These are phyloP conservation scores for Pygmarrhopalites habei DNA, from an alignment of 1,140 invertebrate species.

Conservation along the genomic window DNA sequence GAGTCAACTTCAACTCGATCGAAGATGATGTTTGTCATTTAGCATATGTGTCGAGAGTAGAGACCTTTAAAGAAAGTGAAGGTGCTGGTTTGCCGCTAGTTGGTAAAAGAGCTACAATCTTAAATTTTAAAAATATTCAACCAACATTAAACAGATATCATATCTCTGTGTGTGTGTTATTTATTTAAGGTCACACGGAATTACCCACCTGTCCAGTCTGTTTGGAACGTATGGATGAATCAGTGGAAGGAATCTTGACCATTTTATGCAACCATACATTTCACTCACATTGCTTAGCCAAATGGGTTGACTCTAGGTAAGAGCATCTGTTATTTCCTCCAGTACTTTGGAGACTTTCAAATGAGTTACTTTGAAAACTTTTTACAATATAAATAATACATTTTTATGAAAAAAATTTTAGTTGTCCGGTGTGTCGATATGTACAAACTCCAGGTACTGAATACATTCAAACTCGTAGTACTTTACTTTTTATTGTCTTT, in stretches of 20 bases:
- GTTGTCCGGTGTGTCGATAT: slow-evolving; percentile 64
- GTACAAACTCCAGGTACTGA: slow-evolving; percentile 92
- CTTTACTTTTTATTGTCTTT: too few relatives aligned
- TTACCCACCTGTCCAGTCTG: slow-evolving; percentile 97
- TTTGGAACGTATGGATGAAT: slow-evolving; percentile 95
- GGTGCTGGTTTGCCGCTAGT: slow-evolving; percentile 54
- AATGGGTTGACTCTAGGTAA: slow-evolving; percentile 87
- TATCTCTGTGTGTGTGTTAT: slow-evolving; percentile 32
- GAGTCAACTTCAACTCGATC: slow-evolving; percentile 81
- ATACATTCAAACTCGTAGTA: too few relatives aligned
- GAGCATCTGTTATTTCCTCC: too few relatives aligned
- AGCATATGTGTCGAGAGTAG: slow-evolving; percentile 89
- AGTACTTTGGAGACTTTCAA: too few relatives aligned
- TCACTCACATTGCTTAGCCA: slow-evolving; percentile 85
- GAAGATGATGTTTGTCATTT: slow-evolving; percentile 86
- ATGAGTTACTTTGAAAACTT: too few relatives aligned
- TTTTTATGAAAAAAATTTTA: too few relatives aligned
- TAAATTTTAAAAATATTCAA: slow-evolving; percentile 9
- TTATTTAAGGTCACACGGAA: slow-evolving; percentile 72
- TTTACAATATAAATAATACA: too few relatives aligned
- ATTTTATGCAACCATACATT: slow-evolving; percentile 98
- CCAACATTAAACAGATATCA: not conserved
- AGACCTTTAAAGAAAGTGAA: slow-evolving; percentile 60
- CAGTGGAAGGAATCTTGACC: slow-evolving; percentile 91
- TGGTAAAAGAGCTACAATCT: too few relatives aligned